A percentile compares a stretch with the other conserved stretches of the same genome.
phyloP scores from a whole-genome alignment of 53 echinoderm and acorn worm species.

The Holothuria scabra region DNA sequence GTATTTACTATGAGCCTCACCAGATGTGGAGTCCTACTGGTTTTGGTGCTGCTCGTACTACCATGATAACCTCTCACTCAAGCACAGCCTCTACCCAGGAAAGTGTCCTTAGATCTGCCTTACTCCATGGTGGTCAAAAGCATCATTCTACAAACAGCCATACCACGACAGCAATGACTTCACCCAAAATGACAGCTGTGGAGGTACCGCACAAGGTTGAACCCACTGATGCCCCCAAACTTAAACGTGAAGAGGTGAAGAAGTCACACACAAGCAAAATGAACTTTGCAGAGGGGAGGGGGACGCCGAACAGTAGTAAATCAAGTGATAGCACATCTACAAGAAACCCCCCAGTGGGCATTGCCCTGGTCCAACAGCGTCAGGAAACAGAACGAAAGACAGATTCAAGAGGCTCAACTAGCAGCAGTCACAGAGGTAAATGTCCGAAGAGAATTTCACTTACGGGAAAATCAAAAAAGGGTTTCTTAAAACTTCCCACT shows the following conservation, averaged over 20 bases:
- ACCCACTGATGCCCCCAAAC: conserved; percentile 19
- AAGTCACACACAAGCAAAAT: conserved; percentile 20
- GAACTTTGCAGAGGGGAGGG: conserved; percentile 35
- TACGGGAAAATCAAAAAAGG: too few species aligned
- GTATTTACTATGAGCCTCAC: conserved; percentile 30
- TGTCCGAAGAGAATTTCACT: too few species aligned
- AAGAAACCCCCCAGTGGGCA: conserved; percentile 90
- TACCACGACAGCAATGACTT: conserved; percentile 25
- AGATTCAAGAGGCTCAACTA: conserved; percentile 30
- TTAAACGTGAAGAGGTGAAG: conserved; percentile 14
- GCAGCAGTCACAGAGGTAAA: conserved; percentile 31
- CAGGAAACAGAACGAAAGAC: conserved; percentile 71
- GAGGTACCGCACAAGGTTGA: conserved; percentile 26
- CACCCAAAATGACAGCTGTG: conserved; percentile 30
- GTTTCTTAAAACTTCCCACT: too few species aligned
- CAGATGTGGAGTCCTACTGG: conserved; percentile 36
- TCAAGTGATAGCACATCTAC: conserved; percentile 25
- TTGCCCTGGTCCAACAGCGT: conserved; percentile 93
- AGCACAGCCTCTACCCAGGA: conserved; percentile 44
- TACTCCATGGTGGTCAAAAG: conserved; percentile 43
- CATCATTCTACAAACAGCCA: conserved; percentile 45
- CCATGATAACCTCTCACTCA: conserved; percentile 39
- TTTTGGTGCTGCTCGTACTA: conserved; percentile 38
- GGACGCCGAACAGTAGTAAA: conserved; percentile 47
- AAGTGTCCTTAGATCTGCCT: conserved; percentile 54